Evolutionary conservation across 2,888 invertebrate species (phyloP).

Genomic region (Graphium colonna): DNA sequence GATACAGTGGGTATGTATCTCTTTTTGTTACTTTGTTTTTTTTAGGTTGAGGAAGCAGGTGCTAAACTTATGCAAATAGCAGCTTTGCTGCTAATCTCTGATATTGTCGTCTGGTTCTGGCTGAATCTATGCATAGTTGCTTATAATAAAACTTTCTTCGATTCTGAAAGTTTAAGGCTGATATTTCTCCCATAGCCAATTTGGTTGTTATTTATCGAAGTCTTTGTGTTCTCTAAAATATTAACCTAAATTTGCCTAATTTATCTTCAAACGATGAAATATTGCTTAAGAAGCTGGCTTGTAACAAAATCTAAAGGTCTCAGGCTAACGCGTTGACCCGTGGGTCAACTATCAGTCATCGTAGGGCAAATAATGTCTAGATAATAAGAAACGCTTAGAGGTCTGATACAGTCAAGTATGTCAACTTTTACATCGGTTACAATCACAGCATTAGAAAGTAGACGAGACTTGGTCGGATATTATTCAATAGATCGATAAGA

Average conservation of each 20-base stretch:
- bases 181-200: too few relatives aligned
- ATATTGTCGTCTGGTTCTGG: too few relatives aligned
- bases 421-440: constrained; percentile 6
- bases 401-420: background rate
- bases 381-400: constrained; percentile 1
- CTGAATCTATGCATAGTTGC: too few relatives aligned
- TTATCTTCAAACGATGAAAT: background rate
- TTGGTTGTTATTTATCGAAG: too few relatives aligned
- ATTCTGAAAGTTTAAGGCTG: too few relatives aligned
- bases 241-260: background rate
- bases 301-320: background rate
- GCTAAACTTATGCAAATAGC: too few relatives aligned
- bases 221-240: too few relatives aligned
- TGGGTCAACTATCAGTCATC: constrained; percentile 1
- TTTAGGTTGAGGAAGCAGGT: too few relatives aligned
- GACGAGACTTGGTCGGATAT: background rate
- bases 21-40: too few relatives aligned
- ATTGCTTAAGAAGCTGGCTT: background rate
- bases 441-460: constrained; percentile 16
- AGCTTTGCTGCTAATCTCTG: too few relatives aligned
- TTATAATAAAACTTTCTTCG: too few relatives aligned
- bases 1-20: too few relatives aligned
- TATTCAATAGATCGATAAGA: background rate
- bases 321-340: constrained; percentile 1
- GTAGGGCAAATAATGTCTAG: background rate